These are phyloP conservation scores for Sussaba pulchella DNA, from an alignment of 2,888 invertebrate genomes.

Conservation along the genomic window DNA sequence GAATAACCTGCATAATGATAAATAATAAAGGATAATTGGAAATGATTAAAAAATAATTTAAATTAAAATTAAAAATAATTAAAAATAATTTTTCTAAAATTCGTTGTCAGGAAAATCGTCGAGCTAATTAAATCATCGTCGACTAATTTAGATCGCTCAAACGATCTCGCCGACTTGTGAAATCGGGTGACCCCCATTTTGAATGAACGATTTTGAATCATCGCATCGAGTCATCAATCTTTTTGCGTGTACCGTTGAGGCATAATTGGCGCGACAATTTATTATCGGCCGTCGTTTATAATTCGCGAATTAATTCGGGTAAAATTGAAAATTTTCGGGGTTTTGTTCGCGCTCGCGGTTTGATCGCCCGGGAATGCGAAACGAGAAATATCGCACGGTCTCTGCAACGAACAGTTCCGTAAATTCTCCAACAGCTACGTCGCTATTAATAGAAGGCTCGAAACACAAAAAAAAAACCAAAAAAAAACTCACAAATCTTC, in stretches of 20 bases:
- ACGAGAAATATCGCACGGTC: constrained; percentile 10
- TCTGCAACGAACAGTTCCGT: neutral
- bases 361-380: constrained; percentile 17
- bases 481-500: too few relatives aligned
- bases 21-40: too few relatives aligned
- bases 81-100: too few relatives aligned
- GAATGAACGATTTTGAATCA: constrained; percentile 54
- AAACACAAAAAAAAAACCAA: too few relatives aligned
- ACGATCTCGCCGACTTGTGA: constrained; percentile 58
- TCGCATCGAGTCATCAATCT: constrained; percentile 17
- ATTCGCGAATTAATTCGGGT: neutral
- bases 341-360: too few relatives aligned
- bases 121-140: constrained; percentile 49
- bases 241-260: neutral
- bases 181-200: constrained; percentile 40
- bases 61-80: too few relatives aligned
- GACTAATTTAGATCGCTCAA: constrained; percentile 19
- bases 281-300: neutral
- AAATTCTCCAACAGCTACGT: constrained; percentile 31
- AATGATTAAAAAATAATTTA: too few relatives aligned
- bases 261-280: constrained; percentile 2
- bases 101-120: too few relatives aligned
- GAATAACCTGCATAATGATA: too few relatives aligned
- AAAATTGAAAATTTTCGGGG: neutral
- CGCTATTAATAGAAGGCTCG: constrained; percentile 30